phyloP scores from a whole-genome alignment of 2,797 vertebrate genomes.

The Hylomyscus alleni region DNA sequence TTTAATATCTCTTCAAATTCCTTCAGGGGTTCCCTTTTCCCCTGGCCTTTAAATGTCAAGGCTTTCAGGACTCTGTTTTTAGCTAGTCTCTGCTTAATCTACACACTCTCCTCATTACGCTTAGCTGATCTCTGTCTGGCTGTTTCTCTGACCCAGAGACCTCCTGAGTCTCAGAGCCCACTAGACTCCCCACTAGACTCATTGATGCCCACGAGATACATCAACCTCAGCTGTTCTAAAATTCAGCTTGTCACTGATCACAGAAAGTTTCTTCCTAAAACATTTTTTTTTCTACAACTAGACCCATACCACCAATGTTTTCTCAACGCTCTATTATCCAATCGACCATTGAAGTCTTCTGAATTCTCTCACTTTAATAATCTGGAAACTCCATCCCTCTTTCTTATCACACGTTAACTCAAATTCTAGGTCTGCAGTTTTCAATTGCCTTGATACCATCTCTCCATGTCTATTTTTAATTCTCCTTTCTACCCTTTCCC shows the following conservation, averaged over 20 bases:
- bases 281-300: background rate
- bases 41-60: conserved; percentile 73
- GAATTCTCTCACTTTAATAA: background rate
- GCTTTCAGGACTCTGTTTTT: conserved; percentile 65
- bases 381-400: background rate
- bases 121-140: background rate
- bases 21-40: conserved; percentile 51
- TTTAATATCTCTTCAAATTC: conserved; percentile 40
- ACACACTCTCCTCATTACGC: background rate
- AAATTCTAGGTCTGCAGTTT: background rate
- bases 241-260: background rate
- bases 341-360: background rate
- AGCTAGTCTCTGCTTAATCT: conserved; percentile 50
- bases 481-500: background rate
- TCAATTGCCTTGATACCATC: background rate
- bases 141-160: background rate
- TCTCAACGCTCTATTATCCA: background rate
- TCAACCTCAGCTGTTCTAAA: background rate
- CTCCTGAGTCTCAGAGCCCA: background rate
- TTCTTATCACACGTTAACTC: background rate
- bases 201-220: background rate
- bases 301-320: background rate
- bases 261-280: background rate
- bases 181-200: background rate
- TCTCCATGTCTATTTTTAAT: background rate